Percentiles rank a stretch among this genome's conserved stretches.
Conservation (phyloP, 2,888 invertebrate species). For the Osedax frankpressi region DNA sequence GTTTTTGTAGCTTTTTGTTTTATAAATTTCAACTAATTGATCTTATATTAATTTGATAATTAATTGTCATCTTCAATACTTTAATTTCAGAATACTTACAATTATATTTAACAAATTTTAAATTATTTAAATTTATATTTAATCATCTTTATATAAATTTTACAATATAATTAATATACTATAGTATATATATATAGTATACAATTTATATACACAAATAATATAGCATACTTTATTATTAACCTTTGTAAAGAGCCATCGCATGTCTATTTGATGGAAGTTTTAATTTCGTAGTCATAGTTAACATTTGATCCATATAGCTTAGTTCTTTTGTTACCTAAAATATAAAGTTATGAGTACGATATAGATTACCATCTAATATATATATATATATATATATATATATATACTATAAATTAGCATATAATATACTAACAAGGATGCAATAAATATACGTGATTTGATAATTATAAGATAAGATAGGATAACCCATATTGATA, state of each 20-base stretch:
- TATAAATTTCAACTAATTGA: no score
- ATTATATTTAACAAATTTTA: no score
- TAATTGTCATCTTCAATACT: no score
- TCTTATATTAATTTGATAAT: no score
- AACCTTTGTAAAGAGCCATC: slow-evolving; percentile 27
- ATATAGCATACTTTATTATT: not conserved
- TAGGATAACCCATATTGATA: no score
- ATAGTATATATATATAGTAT: not conserved
- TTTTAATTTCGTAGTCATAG: slow-evolving; percentile 31
- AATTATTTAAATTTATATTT: no score
- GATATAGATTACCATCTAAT: not conserved
- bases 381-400: not conserved
- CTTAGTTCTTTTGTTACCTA: slow-evolving; percentile 32
- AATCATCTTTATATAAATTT: no score
- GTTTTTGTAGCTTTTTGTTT: no score
- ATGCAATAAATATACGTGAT: no score
- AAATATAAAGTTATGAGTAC: not conserved
- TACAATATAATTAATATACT: no score
- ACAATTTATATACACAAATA: not conserved
- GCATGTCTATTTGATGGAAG: slow-evolving; percentile 22
- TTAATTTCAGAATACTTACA: no score
- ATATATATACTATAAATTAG: not conserved
- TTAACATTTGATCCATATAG: slow-evolving; percentile 35
- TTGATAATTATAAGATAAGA: no score
- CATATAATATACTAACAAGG: not conserved